phyloP scores from a whole-genome alignment of 2,113 vertebrate species.

The Menidia beryllina region DNA sequence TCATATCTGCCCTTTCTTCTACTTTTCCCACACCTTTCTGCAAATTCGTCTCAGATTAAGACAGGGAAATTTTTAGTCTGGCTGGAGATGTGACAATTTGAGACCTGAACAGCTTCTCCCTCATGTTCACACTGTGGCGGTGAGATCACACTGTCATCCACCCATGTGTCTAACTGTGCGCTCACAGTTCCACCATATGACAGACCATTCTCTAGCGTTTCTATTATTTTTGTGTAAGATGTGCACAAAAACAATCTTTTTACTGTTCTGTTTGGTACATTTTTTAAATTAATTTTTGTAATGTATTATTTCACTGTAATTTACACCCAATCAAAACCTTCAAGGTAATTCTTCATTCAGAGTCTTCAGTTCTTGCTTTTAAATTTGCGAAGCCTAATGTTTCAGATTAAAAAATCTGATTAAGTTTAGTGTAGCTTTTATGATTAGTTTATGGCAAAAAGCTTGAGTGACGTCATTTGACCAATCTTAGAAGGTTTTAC shows the following conservation, averaged over 20 bases:
- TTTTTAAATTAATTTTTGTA: not conserved
- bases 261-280: not conserved
- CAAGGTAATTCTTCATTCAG: not conserved
- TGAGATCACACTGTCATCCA: slow-evolving; percentile 36
- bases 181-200: slow-evolving; percentile 22
- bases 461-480: not conserved
- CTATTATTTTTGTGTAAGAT: not conserved
- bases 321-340: not conserved
- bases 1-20: slow-evolving; percentile 60
- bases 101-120: slow-evolving; percentile 45
- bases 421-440: not conserved
- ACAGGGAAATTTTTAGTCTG: slow-evolving; percentile 37
- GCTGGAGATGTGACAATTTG: slow-evolving; percentile 57
- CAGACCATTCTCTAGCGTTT: not conserved
- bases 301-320: not conserved
- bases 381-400: not conserved
- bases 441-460: slow-evolving; percentile 9
- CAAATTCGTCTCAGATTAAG: slow-evolving; percentile 65
- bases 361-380: slow-evolving; percentile 6
- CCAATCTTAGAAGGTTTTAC: not conserved
- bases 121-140: slow-evolving; percentile 37
- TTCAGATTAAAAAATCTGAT: not conserved
- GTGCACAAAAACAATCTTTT: too few species aligned
- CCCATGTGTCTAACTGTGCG: slow-evolving; percentile 27
- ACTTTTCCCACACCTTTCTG: slow-evolving; percentile 49